Base-by-base conservation (phyloP, 2,888 invertebrate genomes). In the Axea sp. region DNA sequence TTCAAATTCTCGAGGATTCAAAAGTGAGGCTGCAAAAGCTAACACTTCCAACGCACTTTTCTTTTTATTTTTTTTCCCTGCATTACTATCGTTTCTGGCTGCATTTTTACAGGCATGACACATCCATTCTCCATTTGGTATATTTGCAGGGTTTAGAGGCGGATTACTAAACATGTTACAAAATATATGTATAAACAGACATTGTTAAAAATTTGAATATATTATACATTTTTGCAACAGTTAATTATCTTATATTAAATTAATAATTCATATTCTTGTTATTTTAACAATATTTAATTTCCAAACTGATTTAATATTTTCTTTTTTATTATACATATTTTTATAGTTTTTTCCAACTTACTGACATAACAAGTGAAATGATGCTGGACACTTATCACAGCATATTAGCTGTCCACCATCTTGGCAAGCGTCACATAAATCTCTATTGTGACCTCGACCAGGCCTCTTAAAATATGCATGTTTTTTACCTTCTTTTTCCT, bases 281-380 rank as follows among this genome's bases (percentile, higher is more conserved):
- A n/a, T 15, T 47, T 30, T 9, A 6, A 31, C 17, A 3, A 33
- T 26, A 17, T 28, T 28, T 8, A 8, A 3, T 28, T 28, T 28
- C n/a, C 9, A 24, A 43, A 14, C 28, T 24, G 15, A 26, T 26
- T 26, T 12, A 3, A 9, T 19, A 41, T 24, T n/a, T n/a, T n/a
- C n/a, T n/a, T n/a, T n/a, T n/a, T n/a, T n/a, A 19, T 19, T 19
- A 19, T 19, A 19, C 4, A 19, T 3, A 19, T 4, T 19, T 19
- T 3, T 47, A 17, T 43, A 22, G 12, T 4, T 19, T 19, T 17
- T 11, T 22, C 30, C 9, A 28, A 68, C 92, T 93, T 89, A 97
- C 97, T 98, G 96, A 92, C 98, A 99, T 80, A 94, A 93, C 67
- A 97, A 90, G 89, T 99, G 98, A 88, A 98, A 99, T 74, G 97